Percentiles rank a stretch among this genome's conserved stretches.
These are phyloP conservation scores for Crossocerus cetratus DNA, from an alignment of 2,888 invertebrate species.

Conservation along the genomic window DNA sequence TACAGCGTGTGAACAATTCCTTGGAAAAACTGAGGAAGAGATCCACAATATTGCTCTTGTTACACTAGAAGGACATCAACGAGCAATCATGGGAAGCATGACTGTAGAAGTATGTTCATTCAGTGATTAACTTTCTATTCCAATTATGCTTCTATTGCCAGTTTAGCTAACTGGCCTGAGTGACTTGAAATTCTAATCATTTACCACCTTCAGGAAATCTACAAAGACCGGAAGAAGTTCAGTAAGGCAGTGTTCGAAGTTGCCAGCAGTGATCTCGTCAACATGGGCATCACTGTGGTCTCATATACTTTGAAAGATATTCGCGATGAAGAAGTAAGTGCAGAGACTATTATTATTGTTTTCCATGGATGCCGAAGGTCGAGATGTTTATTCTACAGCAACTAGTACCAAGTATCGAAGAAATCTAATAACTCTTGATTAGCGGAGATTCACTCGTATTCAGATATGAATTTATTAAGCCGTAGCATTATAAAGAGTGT, in stretches of 20 bases:
- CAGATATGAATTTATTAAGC: too few species aligned
- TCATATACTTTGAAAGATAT: conserved; percentile 97
- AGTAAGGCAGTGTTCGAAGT: conserved; percentile 97
- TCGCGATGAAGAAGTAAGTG: conserved; percentile 92
- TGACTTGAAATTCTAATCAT: not conserved
- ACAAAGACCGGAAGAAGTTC: conserved; percentile 96
- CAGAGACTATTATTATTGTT: not conserved
- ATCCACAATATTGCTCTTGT: conserved; percentile 95
- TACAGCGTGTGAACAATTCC: conserved; percentile 95
- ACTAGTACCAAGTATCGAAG: not conserved
- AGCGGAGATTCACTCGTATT: too few species aligned
- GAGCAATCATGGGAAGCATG: conserved; percentile 98
- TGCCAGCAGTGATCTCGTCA: conserved; percentile 95
- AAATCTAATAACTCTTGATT: too few species aligned
- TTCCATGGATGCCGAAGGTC: not conserved
- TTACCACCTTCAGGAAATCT: conserved; percentile 84
- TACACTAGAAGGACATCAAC: conserved; percentile 94
- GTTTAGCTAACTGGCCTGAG: too few species aligned
- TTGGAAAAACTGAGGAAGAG: conserved; percentile 91
- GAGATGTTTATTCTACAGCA: conserved; percentile 14
- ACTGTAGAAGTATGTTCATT: conserved; percentile 86
- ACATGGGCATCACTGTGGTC: conserved; percentile 97
- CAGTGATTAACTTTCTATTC: not conserved
- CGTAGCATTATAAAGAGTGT: not conserved
- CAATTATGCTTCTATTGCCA: too few species aligned